Conservation (phyloP, 2,888 invertebrate species). For the Leptodirus hochenwartii region DNA sequence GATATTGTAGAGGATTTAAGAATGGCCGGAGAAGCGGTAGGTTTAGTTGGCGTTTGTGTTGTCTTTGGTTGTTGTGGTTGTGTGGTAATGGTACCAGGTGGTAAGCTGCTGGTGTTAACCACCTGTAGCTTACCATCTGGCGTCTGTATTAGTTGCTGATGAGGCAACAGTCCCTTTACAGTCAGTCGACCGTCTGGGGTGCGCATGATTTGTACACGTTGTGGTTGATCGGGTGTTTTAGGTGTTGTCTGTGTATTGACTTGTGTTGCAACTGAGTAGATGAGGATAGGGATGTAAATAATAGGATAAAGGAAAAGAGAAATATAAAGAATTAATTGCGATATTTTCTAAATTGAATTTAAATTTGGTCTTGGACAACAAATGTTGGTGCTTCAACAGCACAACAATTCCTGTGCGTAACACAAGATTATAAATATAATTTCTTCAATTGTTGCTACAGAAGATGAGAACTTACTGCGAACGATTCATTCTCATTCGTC, state of each 20-base stretch:
- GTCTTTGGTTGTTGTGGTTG: slow-evolving; percentile 25
- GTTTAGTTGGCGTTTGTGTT: slow-evolving; percentile 16
- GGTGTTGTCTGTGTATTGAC: slow-evolving; percentile 16
- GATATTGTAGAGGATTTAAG: slow-evolving; percentile 9
- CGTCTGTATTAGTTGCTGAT: slow-evolving; percentile 84
- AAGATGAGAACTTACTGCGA: too few species aligned
- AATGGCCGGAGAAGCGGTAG: slow-evolving; percentile 11
- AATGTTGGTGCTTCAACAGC: too few species aligned
- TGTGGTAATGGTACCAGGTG: slow-evolving; percentile 33
- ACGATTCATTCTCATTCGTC: too few species aligned
- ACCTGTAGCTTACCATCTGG: slow-evolving; percentile 87
- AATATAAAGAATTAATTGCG: too few species aligned
- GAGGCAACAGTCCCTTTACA: slow-evolving; percentile 78
- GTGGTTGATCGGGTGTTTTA: slow-evolving; percentile 27
- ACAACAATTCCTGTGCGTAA: too few species aligned
- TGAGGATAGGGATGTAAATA: slow-evolving; percentile 6
- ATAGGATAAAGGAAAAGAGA: neutral
- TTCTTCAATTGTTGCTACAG: too few species aligned
- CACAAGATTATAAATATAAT: too few species aligned
- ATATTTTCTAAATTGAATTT: too few species aligned
- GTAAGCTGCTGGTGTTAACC: slow-evolving; percentile 47
- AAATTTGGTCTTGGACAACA: too few species aligned
- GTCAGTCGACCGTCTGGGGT: slow-evolving; percentile 82
- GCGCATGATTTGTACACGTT: slow-evolving; percentile 80
- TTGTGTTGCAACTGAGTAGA: slow-evolving; percentile 11